phyloP scores from a whole-genome alignment of 2,888 invertebrate species.

The Ferdinandea cuprea region DNA sequence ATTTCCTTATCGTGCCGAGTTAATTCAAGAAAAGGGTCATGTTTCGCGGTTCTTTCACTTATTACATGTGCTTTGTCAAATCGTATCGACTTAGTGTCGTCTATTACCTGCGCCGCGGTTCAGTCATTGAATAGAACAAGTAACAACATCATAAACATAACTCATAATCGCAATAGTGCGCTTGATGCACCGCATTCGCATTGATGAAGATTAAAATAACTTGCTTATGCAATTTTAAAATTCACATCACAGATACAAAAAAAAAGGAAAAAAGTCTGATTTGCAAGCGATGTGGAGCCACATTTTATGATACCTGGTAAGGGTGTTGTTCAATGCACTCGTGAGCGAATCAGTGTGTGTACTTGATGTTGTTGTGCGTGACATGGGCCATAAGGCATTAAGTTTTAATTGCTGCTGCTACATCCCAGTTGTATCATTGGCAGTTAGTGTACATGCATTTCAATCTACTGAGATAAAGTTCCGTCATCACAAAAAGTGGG shows the following conservation, averaged over 20 bases:
- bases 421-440: slow-evolving; percentile 28
- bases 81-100: slow-evolving; percentile 58
- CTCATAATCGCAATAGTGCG: slow-evolving; percentile 43
- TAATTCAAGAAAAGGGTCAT: slow-evolving; percentile 51
- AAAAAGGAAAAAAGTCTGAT: slow-evolving; percentile 5
- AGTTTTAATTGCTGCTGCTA: slow-evolving; percentile 48
- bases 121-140: background rate
- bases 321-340: slow-evolving; percentile 36
- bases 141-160: slow-evolving; percentile 58
- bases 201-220: slow-evolving; percentile 50
- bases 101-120: slow-evolving; percentile 44
- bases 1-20: slow-evolving; percentile 56
- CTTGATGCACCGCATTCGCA: slow-evolving; percentile 14
- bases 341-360: background rate
- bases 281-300: slow-evolving; percentile 6
- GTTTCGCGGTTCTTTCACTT: slow-evolving; percentile 73
- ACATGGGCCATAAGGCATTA: slow-evolving; percentile 38
- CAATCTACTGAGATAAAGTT: slow-evolving; percentile 34
- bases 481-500: slow-evolving; percentile 57
- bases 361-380: slow-evolving; percentile 35
- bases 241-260: slow-evolving; percentile 54
- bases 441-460: slow-evolving; percentile 13
- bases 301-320: slow-evolving; percentile 23
- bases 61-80: slow-evolving; percentile 56
- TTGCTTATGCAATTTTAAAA: slow-evolving; percentile 41